Percentiles rank a stretch among this genome's conserved stretches.
phyloP scores from a whole-genome alignment of 2,113 vertebrate species.

The Naja naja region DNA sequence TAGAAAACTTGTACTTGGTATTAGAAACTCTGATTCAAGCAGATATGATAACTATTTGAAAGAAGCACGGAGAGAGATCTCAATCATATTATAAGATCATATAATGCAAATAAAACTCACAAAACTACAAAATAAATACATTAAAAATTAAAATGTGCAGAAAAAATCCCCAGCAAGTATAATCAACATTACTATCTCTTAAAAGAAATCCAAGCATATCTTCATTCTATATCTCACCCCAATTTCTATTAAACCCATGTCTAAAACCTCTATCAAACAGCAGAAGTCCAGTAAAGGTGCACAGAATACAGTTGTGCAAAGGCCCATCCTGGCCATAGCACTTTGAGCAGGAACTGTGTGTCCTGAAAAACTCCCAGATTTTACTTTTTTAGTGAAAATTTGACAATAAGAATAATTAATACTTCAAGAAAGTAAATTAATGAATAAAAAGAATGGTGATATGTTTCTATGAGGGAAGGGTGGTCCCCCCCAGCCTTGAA shows the following conservation, averaged over 20 bases:
- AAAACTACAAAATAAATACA: too few relatives aligned
- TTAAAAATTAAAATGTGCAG: background rate
- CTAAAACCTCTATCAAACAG: background rate
- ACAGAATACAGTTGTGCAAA: background rate
- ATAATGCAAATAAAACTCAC: too few relatives aligned
- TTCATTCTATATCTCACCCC: background rate
- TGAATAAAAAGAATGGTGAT: background rate
- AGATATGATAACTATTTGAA: background rate
- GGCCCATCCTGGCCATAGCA: background rate
- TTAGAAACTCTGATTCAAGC: background rate
- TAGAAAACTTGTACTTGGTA: background rate
- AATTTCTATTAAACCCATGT: background rate
- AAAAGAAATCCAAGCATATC: too few relatives aligned
- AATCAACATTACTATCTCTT: too few relatives aligned
- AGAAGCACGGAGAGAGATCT: background rate
- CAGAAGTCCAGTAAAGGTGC: background rate
- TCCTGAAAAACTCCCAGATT: background rate
- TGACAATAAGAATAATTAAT: background rate
- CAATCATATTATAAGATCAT: too few relatives aligned
- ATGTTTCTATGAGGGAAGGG: background rate
- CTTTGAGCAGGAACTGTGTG: background rate
- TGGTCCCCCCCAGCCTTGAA: background rate
- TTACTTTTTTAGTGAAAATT: background rate
- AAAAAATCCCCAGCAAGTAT: too few relatives aligned
- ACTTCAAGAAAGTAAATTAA: background rate